A percentile compares a stretch with the other conserved stretches of the same genome.
Conservation (phyloP, 2,888 invertebrate species). For the Campoplex capitator region DNA sequence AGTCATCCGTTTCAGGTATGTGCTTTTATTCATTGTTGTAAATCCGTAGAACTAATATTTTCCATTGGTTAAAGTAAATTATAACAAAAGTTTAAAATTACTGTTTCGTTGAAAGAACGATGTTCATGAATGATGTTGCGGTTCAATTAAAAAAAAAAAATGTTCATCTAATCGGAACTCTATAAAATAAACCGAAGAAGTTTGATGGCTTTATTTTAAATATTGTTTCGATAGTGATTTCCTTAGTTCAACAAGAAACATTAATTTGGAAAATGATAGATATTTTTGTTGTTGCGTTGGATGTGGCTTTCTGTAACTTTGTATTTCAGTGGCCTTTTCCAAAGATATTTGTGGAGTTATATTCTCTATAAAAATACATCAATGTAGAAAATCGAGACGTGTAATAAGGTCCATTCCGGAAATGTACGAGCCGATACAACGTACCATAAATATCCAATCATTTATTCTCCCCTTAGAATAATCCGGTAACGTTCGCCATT, state of each 20-base stretch:
- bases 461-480: constrained; percentile 43
- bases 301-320: background rate
- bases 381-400: constrained; percentile 57
- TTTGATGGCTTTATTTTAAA: background rate
- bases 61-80: background rate
- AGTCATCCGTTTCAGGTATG: background rate
- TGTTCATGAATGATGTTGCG: background rate
- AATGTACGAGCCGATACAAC: constrained; percentile 55
- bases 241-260: background rate
- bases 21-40: background rate
- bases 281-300: background rate
- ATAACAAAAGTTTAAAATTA: too few relatives aligned
- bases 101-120: background rate
- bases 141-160: background rate
- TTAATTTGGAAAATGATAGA: background rate
- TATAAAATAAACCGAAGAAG: background rate
- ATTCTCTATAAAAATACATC: constrained; percentile 59
- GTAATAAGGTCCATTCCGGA: constrained; percentile 56
- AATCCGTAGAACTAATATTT: background rate
- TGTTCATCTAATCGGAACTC: background rate
- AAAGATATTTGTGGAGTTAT: constrained; percentile 36
- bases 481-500: constrained; percentile 37
- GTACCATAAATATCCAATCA: constrained; percentile 60
- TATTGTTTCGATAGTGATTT: background rate
- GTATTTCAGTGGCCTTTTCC: background rate